Conservation (phyloP, 23 tunicate genomes). For the Ascidia mentula region DNA sequence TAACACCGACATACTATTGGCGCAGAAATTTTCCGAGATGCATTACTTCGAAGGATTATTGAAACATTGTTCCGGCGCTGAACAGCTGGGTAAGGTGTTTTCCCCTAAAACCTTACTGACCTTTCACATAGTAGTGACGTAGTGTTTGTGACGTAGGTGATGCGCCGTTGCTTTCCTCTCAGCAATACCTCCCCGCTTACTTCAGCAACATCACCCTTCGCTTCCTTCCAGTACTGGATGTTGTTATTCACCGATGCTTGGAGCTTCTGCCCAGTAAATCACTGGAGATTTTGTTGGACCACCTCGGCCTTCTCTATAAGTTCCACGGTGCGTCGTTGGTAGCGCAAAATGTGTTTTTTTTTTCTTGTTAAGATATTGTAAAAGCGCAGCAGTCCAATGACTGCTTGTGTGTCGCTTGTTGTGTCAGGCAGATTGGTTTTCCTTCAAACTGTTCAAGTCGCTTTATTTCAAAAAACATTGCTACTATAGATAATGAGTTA, state of each 20-base stretch:
- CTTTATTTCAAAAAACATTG: background rate
- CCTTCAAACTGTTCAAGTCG: background rate
- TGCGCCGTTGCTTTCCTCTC: background rate
- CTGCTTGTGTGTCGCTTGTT: background rate
- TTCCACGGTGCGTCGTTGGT: constrained; percentile 63
- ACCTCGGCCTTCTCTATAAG: constrained; percentile 76
- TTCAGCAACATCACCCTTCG: constrained; percentile 88
- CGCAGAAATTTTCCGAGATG: constrained; percentile 80
- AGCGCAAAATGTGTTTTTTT: background rate
- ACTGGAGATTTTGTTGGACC: constrained; percentile 68
- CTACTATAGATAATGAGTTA: background rate
- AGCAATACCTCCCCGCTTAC: constrained; percentile 40
- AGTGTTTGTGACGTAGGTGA: background rate
- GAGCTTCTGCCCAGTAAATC: constrained; percentile 56
- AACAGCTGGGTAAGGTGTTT: constrained; percentile 22
- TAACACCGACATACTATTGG: background rate
- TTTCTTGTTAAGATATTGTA: background rate
- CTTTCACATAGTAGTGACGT: too few relatives aligned
- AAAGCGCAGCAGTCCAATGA: background rate
- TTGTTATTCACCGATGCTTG: constrained; percentile 85
- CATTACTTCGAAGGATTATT: constrained; percentile 74
- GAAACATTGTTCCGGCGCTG: constrained; percentile 50
- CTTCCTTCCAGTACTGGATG: constrained; percentile 86
- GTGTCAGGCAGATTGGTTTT: background rate
- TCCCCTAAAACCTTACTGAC: too few relatives aligned